Conservation (phyloP, 2,888 invertebrate genomes). For the Thumatha senex region DNA sequence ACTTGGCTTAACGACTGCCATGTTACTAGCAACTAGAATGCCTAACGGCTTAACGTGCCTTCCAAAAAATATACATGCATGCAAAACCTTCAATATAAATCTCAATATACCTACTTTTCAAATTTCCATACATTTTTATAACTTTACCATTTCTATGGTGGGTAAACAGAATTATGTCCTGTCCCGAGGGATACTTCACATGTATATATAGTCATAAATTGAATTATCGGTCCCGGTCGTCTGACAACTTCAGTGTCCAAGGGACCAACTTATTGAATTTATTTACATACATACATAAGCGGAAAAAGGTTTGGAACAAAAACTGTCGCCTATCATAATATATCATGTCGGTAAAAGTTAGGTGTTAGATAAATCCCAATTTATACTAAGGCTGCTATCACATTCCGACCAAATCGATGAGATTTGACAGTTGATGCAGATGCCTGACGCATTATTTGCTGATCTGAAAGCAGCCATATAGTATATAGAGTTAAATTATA, state of each 20-base stretch:
- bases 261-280: constrained; percentile 61
- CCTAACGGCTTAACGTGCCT: no score
- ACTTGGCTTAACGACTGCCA: no score
- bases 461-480: no score
- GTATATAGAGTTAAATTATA: no score
- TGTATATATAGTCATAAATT: constrained; percentile 49
- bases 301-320: constrained; percentile 42
- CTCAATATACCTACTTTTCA: no score
- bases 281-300: constrained; percentile 57
- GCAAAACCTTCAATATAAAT: no score
- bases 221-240: constrained; percentile 55
- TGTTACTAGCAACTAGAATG: no score
- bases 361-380: constrained; percentile 7
- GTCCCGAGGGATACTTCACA: constrained; percentile 38
- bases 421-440: no score
- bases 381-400: no score
- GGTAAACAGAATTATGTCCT: constrained; percentile 2
- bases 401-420: no score
- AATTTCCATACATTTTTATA: background rate
- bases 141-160: background rate
- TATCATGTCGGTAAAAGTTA: constrained; percentile 29
- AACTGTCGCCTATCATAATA: constrained; percentile 29
- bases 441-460: no score
- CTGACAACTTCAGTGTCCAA: constrained; percentile 54
- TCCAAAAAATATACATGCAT: no score